phyloP scores from a whole-genome alignment of 2,888 invertebrate genomes.

The Rhyacophila evoluta region DNA sequence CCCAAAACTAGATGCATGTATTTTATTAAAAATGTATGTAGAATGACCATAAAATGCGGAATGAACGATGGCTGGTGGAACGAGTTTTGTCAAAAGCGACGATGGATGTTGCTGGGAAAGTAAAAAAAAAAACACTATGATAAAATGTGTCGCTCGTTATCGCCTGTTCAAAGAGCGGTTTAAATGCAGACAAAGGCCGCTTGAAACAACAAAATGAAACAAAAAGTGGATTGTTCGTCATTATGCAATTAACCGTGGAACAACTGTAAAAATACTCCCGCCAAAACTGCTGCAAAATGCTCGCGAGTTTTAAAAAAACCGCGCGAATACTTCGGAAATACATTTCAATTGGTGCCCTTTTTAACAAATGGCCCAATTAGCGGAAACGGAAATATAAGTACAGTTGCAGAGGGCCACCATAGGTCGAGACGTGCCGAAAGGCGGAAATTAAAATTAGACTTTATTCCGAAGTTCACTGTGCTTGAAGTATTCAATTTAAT shows the following conservation, averaged over 20 bases:
- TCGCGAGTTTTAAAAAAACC: background rate
- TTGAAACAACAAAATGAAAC: constrained; percentile 2
- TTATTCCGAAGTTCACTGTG: constrained; percentile 25
- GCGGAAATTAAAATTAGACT: constrained; percentile 37
- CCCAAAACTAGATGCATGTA: no score
- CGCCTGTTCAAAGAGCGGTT: constrained; percentile 3
- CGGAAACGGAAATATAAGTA: constrained; percentile 29
- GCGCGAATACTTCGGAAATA: background rate
- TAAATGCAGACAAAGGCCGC: constrained; percentile 27
- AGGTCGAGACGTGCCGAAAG: constrained; percentile 33
- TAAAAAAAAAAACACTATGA: background rate
- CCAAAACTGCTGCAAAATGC: background rate
- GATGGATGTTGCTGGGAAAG: background rate
- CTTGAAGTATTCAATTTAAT: constrained; percentile 8
- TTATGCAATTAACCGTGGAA: constrained; percentile 31
- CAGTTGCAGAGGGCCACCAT: constrained; percentile 26
- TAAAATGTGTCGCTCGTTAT: constrained; percentile 13
- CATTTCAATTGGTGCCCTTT: constrained; percentile 17
- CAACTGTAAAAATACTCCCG: constrained; percentile 3
- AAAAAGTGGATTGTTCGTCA: constrained; percentile 23
- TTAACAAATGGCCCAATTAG: constrained; percentile 45
- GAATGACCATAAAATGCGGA: background rate
- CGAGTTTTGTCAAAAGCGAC: background rate
- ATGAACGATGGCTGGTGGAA: background rate
- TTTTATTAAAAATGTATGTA: no score